Conservation (phyloP, 2,113 vertebrate genomes). For the Brachyhypopomus occidentalis region DNA sequence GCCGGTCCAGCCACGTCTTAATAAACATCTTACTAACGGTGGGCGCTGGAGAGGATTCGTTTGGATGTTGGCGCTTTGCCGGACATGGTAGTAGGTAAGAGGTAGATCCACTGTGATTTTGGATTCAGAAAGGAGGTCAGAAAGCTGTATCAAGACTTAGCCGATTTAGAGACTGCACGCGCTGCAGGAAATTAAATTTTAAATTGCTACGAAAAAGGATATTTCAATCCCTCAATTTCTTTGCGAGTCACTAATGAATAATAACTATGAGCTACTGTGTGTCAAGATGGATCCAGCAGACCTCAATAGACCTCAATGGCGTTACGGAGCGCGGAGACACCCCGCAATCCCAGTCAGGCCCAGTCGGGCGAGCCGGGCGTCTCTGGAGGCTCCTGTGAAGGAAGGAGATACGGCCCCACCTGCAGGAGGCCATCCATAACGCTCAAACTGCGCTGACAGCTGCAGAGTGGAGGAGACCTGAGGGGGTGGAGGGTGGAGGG, state of each 20-base stretch:
- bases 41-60: no score
- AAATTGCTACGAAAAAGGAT: slow-evolving; percentile 33
- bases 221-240: slow-evolving; percentile 39
- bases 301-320: no score
- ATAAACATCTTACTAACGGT: no score
- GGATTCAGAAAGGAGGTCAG: no score
- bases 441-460: neutral
- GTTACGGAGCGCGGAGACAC: neutral
- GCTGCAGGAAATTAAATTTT: neutral
- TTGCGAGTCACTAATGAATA: neutral
- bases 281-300: slow-evolving; percentile 13
- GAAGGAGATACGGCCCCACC: slow-evolving; percentile 47
- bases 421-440: neutral
- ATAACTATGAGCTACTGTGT: slow-evolving; percentile 10
- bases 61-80: no score
- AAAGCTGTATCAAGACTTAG: no score
- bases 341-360: slow-evolving; percentile 40
- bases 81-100: no score
- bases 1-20: no score
- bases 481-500: no score
- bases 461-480: neutral
- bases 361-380: slow-evolving; percentile 22
- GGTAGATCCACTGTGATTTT: no score
- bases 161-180: neutral
- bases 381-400: slow-evolving; percentile 9